Evolutionary conservation across 2,113 vertebrate genomes (phyloP).

Genomic region (Morone saxatilis): DNA sequence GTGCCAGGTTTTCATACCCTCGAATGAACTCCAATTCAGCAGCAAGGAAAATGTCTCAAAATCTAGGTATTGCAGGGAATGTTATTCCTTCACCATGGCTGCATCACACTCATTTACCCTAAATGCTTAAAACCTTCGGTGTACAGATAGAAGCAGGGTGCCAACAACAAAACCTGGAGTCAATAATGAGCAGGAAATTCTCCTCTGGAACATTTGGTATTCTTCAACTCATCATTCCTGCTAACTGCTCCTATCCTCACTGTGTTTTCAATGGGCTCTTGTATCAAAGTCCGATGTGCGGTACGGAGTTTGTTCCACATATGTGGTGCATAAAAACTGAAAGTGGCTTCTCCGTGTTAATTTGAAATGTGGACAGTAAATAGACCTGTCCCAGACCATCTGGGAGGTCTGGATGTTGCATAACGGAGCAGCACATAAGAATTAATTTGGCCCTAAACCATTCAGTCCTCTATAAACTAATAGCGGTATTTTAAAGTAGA

Average conservation of each 20-base stretch:
- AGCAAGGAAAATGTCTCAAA: conserved; percentile 44
- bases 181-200: conserved; percentile 76
- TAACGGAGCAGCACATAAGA: not conserved
- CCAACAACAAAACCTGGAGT: conserved; percentile 72
- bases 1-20: conserved; percentile 56
- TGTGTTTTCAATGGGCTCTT: conserved; percentile 48
- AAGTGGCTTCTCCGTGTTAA: not conserved
- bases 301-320: conserved; percentile 4
- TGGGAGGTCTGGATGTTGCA: not conserved
- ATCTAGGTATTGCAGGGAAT: conserved; percentile 30
- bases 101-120: conserved; percentile 50
- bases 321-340: not conserved
- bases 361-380: not conserved
- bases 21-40: conserved; percentile 44
- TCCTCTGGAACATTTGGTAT: conserved; percentile 67
- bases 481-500: not conserved
- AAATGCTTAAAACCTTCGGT: conserved; percentile 47
- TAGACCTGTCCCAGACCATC: not conserved
- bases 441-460: too few relatives aligned
- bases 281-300: conserved; percentile 26
- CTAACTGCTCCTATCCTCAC: conserved; percentile 50
- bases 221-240: conserved; percentile 62
- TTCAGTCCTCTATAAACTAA: not conserved
- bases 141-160: conserved; percentile 47
- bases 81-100: conserved; percentile 39